Evolutionary conservation across 2,888 invertebrate genomes (phyloP).

Genomic region (Cybosia mesomella): DNA sequence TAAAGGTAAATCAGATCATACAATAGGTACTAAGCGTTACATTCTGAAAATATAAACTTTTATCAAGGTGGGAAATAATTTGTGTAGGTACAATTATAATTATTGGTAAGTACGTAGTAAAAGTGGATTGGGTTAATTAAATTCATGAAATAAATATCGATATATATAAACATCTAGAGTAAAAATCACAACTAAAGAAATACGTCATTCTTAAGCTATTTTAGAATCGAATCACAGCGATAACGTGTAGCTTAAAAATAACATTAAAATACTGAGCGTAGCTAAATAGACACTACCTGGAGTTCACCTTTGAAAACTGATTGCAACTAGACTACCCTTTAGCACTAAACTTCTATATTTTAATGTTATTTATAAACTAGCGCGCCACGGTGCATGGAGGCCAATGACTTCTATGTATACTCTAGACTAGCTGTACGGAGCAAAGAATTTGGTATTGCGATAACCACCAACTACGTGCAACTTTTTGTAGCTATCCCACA

Average conservation of each 20-base stretch:
- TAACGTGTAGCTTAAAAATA: constrained; percentile 5
- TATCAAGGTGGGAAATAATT: constrained; percentile 41
- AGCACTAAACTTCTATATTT: constrained; percentile 2
- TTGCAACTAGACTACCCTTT: constrained; percentile 4
- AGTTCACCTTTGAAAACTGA: not conserved
- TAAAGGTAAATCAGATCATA: constrained; percentile 14
- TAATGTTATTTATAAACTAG: not conserved
- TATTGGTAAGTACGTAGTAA: constrained; percentile 25
- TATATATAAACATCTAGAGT: constrained; percentile 28
- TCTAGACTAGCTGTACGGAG: not conserved
- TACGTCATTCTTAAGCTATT: constrained; percentile 11
- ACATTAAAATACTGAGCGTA: not conserved
- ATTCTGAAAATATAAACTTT: constrained; percentile 10
- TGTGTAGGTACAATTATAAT: constrained; percentile 18
- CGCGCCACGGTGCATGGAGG: constrained; percentile 17
- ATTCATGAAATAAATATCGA: not conserved
- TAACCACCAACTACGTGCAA: not conserved
- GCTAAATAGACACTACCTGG: not conserved
- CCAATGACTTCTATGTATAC: not conserved
- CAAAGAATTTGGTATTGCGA: not conserved
- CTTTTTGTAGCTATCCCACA: not conserved
- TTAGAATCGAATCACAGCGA: not conserved
- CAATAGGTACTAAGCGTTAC: constrained; percentile 7
- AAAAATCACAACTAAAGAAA: constrained; percentile 31
- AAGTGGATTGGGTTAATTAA: constrained; percentile 18